phyloP scores from a whole-genome alignment of 2,888 invertebrate genomes.

The Diachrysia chrysitis region DNA sequence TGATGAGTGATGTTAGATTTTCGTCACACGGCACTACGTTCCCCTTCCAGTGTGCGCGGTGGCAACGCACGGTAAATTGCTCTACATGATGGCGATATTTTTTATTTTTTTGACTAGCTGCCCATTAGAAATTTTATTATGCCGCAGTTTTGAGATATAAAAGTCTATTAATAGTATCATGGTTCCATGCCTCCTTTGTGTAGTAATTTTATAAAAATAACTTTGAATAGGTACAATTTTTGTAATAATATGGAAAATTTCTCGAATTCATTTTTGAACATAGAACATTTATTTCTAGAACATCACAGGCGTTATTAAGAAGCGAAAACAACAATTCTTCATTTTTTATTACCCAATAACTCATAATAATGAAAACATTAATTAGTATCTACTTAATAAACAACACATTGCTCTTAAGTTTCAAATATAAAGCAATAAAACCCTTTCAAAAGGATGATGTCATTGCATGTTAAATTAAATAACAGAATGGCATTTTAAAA shows the following conservation, averaged over 20 bases:
- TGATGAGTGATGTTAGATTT: slow-evolving; percentile 61
- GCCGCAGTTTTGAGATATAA: slow-evolving; percentile 15
- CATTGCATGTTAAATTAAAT: slow-evolving; percentile 30
- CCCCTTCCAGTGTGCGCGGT: slow-evolving; percentile 65
- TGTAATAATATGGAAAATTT: no score
- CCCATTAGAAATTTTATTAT: slow-evolving; percentile 54
- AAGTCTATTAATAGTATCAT: slow-evolving; percentile 20
- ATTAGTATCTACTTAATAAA: not conserved
- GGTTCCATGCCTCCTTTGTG: slow-evolving; percentile 16
- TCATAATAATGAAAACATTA: not conserved
- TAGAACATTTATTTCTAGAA: not conserved
- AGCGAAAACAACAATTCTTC: no score
- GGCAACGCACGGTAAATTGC: slow-evolving; percentile 65
- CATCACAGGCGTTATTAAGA: not conserved
- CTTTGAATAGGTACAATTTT: no score
- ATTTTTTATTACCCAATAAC: not conserved
- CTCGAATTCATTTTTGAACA: not conserved
- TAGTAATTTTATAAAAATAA: not conserved
- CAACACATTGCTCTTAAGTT: slow-evolving; percentile 17
- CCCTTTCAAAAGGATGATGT: slow-evolving; percentile 34
- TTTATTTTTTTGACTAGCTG: slow-evolving; percentile 50
- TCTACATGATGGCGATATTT: slow-evolving; percentile 52
- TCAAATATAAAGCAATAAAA: slow-evolving; percentile 10
- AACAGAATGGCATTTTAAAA: slow-evolving; percentile 45
- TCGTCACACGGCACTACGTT: slow-evolving; percentile 70